phyloP scores from a whole-genome alignment of 2,888 invertebrate genomes.

The Rugalucina vietnamica region DNA sequence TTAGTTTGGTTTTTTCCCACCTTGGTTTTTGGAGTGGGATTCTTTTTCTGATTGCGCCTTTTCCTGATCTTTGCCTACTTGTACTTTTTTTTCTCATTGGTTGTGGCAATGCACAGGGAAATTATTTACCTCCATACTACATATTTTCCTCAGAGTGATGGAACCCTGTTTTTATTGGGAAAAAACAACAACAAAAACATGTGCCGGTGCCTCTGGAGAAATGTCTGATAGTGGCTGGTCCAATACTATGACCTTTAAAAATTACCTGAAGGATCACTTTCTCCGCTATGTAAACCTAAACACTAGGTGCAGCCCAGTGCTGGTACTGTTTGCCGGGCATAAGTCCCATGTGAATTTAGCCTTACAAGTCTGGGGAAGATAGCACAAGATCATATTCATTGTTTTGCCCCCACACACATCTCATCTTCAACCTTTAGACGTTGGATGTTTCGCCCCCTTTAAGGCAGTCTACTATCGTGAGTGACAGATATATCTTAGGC shows the following conservation, averaged over 20 bases:
- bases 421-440: too few species aligned
- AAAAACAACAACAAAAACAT: too few species aligned
- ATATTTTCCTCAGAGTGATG: background rate
- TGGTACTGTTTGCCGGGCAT: constrained; percentile 48
- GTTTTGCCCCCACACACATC: constrained; percentile 51
- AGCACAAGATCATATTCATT: constrained; percentile 41
- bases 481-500: constrained; percentile 41
- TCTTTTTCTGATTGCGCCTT: too few species aligned
- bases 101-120: background rate
- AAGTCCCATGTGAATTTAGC: constrained; percentile 42
- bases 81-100: too few species aligned
- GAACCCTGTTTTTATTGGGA: background rate
- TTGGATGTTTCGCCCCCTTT: constrained; percentile 41
- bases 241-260: background rate
- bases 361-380: constrained; percentile 37
- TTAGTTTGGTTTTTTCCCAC: too few species aligned
- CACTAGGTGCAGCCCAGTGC: constrained; percentile 11
- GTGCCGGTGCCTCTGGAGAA: background rate
- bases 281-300: too few species aligned
- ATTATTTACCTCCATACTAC: background rate
- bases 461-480: constrained; percentile 41
- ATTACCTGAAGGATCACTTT: background rate
- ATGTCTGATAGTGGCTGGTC: background rate
- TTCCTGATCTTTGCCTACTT: too few species aligned
- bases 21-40: too few species aligned